Evolutionary conservation across 2,888 invertebrate genomes (phyloP), one percentile per base, ranked within the genome.

Genomic region (Mimumesa dahlbomi): DNA sequence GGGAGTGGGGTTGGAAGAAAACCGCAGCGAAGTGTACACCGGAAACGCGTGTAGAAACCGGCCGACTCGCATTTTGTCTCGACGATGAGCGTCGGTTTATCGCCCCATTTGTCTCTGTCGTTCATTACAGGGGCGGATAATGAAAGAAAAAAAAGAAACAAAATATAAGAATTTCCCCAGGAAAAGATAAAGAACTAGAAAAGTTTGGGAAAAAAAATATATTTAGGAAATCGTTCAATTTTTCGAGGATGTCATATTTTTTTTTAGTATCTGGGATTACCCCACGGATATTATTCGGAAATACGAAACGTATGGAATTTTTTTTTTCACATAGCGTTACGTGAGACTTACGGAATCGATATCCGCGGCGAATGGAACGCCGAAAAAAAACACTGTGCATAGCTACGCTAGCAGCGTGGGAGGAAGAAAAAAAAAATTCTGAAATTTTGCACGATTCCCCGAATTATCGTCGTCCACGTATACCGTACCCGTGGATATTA

Each of bases 1-100:
- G n/a, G n/a, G 43, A 43, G 18, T 31, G n/a, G 49, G 40, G 31
- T 16, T 14, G 29, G 14, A 11, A 31, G 19, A 34, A 46, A 19
- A 36, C 11, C 34, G 21, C 21, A 16, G 19, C 11, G n/a, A 4
- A n/a, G 31, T 25, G 21, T 29, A 2, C 45, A 25, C 38, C 53
- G 67, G 69, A 70, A 70, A 70, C 50, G 67, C 54, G 54, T 50
- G 9, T 29, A n/a, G n/a, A 45, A 66, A 48, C 43, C 48, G 38
- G 21, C 19, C 42, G 42, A 29, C 40, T 22, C 5, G 19, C 19
- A 45, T 57, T 46, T 46, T 31, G 59, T 52, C 21, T 22, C 29
- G 45, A 16, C 49, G 64, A 50, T 38, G 64, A 34, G 21, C 56
- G 5, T 13, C 16, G 52, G 40, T 71, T 69, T 62, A 62, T 69